These are phyloP conservation scores for Cephus nigrinus DNA, from an alignment of 2,888 invertebrate species.

Conservation along the genomic window DNA sequence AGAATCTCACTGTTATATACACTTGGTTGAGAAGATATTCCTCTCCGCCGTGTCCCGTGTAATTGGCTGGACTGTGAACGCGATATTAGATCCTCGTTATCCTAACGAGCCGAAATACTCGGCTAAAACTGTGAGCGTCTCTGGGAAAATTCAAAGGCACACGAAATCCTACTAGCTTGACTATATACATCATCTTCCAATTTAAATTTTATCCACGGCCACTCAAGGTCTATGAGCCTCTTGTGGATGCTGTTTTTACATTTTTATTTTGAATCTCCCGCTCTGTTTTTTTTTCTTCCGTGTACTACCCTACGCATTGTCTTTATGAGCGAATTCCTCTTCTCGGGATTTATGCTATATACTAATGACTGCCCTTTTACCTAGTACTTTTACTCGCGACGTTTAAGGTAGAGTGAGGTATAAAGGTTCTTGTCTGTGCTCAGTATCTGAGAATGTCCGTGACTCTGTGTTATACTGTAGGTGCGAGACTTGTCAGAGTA, in stretches of 20 bases:
- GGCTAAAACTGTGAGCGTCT: conserved; percentile 33
- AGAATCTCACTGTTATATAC: background rate
- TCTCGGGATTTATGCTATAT: background rate
- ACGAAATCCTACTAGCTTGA: background rate
- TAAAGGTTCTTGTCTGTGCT: background rate
- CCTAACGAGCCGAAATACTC: conserved; percentile 64
- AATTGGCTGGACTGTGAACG: conserved; percentile 62
- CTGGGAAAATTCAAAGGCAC: background rate
- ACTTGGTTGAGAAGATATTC: background rate
- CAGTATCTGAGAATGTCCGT: background rate
- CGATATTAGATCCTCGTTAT: conserved; percentile 66
- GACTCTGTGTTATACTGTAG: background rate
- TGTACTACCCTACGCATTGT: background rate
- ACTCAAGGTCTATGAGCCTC: background rate
- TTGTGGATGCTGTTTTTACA: background rate
- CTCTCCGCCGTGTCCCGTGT: conserved; percentile 51
- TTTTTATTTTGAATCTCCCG: background rate
- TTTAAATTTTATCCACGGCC: background rate
- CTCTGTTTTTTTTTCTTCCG: background rate
- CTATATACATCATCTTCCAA: background rate
- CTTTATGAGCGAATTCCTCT: background rate
- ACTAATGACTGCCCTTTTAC: background rate
- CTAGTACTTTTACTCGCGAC: background rate
- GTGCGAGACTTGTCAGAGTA: conserved; percentile 41
- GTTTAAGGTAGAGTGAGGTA: background rate